Conservation (phyloP, 2,888 invertebrate genomes). For the Euplagia quadripunctaria region DNA sequence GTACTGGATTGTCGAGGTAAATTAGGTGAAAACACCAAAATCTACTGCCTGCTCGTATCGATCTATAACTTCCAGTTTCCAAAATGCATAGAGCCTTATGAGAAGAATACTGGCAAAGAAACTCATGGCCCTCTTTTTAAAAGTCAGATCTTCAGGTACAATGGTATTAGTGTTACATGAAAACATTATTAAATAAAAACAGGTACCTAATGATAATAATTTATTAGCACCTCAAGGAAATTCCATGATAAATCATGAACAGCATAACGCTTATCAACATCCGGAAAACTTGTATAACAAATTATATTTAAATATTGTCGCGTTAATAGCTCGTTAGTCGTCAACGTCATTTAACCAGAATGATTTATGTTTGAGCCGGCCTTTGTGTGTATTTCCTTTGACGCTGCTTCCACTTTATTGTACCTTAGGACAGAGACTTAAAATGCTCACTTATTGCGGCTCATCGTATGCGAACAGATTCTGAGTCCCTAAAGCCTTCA, state of each 20-base stretch:
- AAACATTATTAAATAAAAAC: not conserved
- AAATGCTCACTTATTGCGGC: not conserved
- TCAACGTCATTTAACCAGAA: slow-evolving; percentile 52
- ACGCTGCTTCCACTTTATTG: slow-evolving; percentile 44
- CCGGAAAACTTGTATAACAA: slow-evolving; percentile 38
- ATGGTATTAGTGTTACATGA: too few relatives aligned
- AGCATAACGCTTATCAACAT: slow-evolving; percentile 1
- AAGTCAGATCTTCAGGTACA: too few relatives aligned
- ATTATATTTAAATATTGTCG: slow-evolving; percentile 54
- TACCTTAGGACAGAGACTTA: not conserved
- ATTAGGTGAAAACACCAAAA: too few relatives aligned
- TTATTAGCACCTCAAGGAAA: not conserved
- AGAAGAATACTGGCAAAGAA: too few relatives aligned
- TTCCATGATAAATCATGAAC: slow-evolving; percentile 11
- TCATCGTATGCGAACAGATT: not conserved
- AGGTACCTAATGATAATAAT: not conserved
- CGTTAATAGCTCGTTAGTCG: slow-evolving; percentile 63
- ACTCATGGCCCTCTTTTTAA: too few relatives aligned
- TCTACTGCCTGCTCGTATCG: too few relatives aligned
- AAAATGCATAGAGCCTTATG: too few relatives aligned
- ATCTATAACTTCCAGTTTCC: too few relatives aligned
- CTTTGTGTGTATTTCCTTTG: slow-evolving; percentile 52
- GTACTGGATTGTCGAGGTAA: too few relatives aligned
- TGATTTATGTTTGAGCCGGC: slow-evolving; percentile 63
- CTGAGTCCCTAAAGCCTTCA: not conserved